Percentiles rank a stretch among this genome's conserved stretches.
Conservation (phyloP, 2,888 invertebrate species). For the Andrena chrysosceles region DNA sequence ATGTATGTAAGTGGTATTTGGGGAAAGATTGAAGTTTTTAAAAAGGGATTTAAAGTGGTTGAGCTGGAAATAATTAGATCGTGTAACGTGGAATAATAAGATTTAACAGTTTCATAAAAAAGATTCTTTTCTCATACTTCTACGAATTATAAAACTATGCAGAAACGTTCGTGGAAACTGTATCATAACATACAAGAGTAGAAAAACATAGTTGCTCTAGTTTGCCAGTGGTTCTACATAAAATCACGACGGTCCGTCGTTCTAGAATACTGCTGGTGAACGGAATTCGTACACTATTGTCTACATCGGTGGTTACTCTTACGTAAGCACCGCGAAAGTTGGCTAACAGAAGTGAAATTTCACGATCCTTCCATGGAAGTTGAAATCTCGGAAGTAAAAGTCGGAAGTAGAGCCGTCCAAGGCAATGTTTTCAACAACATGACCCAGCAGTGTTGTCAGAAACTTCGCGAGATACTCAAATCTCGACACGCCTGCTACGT, state of each 20-base stretch:
- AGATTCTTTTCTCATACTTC: slow-evolving; percentile 37
- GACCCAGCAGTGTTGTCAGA: background rate
- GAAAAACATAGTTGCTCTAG: slow-evolving; percentile 3
- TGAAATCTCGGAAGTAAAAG: background rate
- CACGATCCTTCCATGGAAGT: background rate
- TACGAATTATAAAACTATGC: slow-evolving; percentile 26
- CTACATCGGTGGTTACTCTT: background rate
- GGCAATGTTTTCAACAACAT: background rate
- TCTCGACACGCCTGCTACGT: background rate
- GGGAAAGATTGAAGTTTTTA: too few relatives aligned
- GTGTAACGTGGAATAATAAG: background rate
- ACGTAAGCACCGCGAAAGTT: background rate
- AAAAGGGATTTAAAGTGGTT: too few relatives aligned
- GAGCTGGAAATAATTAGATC: background rate
- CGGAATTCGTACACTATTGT: slow-evolving; percentile 3
- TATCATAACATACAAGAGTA: background rate
- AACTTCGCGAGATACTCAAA: background rate
- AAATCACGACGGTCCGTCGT: slow-evolving; percentile 13
- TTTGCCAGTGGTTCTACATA: background rate
- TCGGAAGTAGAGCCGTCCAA: background rate
- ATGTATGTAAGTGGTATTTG: too few relatives aligned
- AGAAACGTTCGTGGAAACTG: background rate
- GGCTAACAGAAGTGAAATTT: background rate
- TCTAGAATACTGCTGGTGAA: background rate
- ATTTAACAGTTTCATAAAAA: slow-evolving; percentile 17